These are phyloP conservation scores for Taeniopygia guttata DNA, from an alignment of 2,797 vertebrate species.

Conservation along the genomic window DNA sequence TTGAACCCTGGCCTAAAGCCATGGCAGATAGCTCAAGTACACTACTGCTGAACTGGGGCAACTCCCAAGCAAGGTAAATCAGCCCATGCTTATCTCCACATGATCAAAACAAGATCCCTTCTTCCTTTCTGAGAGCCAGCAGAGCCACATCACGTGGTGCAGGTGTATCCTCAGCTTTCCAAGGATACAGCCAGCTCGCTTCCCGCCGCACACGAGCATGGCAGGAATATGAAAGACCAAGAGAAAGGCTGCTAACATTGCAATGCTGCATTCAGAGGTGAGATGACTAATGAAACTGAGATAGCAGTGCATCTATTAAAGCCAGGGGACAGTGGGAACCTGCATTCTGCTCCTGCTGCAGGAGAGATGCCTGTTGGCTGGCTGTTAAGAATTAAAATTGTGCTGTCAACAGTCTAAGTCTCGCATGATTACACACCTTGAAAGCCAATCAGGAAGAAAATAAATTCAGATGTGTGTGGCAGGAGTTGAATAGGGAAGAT, in stretches of 20 bases:
- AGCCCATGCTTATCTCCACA: background rate
- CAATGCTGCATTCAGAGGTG: background rate
- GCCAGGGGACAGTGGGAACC: background rate
- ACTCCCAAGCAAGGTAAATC: background rate
- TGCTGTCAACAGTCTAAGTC: conserved; percentile 40
- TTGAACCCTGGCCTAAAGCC: background rate
- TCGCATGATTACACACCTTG: conserved; percentile 60
- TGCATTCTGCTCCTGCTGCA: conserved; percentile 9
- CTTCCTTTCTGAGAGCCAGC: background rate
- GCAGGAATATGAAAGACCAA: background rate
- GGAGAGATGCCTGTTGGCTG: background rate
- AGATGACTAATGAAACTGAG: conserved; percentile 18
- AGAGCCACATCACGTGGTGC: accelerated
- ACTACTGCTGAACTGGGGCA: background rate
- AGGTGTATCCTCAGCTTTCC: background rate
- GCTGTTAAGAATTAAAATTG: conserved; percentile 58
- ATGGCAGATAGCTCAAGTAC: background rate
- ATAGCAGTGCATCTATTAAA: conserved; percentile 31
- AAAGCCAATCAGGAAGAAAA: conserved; percentile 60
- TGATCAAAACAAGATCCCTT: background rate
- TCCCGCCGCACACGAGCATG: accelerated
- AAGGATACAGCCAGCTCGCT: background rate
- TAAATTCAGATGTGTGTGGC: conserved; percentile 42
- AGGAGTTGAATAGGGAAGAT: conserved; percentile 25
- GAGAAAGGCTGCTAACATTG: background rate